Evolutionary conservation across 30 jellyfish, hydroid and myxozoan species (phyloP).

Genomic region (Turritopsis dohrnii): DNA sequence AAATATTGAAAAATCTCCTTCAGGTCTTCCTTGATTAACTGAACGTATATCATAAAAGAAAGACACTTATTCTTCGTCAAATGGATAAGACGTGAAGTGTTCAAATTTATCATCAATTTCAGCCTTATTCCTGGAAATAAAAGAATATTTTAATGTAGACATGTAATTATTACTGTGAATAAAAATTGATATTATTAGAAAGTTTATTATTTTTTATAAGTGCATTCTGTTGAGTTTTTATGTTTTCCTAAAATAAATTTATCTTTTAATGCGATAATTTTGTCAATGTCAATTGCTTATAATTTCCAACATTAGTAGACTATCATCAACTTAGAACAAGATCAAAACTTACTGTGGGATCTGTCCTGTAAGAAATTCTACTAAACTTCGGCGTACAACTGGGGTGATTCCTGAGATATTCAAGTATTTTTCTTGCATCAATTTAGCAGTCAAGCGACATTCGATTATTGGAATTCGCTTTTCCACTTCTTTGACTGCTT

Average conservation of each 20-base stretch:
- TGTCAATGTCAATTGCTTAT: no score
- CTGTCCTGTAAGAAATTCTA: conserved; percentile 7
- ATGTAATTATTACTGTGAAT: no score
- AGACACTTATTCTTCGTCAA: not conserved
- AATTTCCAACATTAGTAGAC: no score
- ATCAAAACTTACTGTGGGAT: not conserved
- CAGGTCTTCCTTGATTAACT: no score
- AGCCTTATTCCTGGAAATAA: conserved; percentile 10
- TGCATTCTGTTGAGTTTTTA: no score
- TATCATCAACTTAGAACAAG: no score
- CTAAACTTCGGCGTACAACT: conserved; percentile 5
- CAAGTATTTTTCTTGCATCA: not conserved
- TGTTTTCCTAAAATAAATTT: no score
- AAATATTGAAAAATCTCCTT: not conserved
- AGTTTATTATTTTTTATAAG: no score
- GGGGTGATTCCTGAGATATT: not conserved
- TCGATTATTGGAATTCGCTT: not conserved
- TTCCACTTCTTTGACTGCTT: not conserved
- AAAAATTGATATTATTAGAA: no score
- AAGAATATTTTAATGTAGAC: no score
- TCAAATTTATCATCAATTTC: conserved; percentile 14
- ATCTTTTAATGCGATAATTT: not conserved
- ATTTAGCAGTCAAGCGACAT: not conserved
- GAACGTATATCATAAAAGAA: not conserved
- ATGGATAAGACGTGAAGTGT: not conserved